These are phyloP conservation scores for Dendropsophus ebraccatus DNA, from an alignment of 2,113 vertebrate genomes.

Conservation along the genomic window DNA sequence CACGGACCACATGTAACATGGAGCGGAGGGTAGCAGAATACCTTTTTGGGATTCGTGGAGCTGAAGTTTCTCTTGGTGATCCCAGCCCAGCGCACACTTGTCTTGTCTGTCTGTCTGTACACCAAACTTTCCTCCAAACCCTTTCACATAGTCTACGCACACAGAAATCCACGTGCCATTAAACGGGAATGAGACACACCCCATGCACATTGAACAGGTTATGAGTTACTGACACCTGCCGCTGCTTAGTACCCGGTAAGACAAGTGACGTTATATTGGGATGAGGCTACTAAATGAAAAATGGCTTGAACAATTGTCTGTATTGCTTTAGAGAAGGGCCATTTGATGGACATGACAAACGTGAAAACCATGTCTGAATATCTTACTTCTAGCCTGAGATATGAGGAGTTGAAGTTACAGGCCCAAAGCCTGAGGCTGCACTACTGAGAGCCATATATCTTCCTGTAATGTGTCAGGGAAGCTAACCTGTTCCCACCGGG, in stretches of 20 bases:
- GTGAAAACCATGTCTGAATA: background rate
- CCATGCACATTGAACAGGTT: constrained; percentile 36
- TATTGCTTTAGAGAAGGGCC: background rate
- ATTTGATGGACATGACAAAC: background rate
- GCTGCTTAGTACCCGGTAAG: background rate
- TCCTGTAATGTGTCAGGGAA: background rate
- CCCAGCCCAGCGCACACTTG: constrained; percentile 95
- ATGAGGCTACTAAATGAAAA: background rate
- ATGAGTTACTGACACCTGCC: background rate
- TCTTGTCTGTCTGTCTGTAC: constrained; percentile 96
- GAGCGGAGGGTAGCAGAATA: constrained; percentile 61
- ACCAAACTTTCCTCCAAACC: constrained; percentile 97
- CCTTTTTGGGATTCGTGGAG: constrained; percentile 98
- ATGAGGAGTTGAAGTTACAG: background rate
- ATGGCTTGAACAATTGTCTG: background rate
- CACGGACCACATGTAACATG: background rate
- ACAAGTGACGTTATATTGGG: background rate
- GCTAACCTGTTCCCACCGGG: background rate
- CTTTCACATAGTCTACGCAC: constrained; percentile 88
- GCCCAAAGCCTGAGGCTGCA: background rate
- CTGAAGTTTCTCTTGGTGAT: constrained; percentile 95
- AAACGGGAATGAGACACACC: constrained; percentile 39
- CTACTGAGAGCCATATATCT: background rate
- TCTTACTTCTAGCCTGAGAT: background rate
- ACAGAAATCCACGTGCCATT: constrained; percentile 58